Evolutionary conservation across 2,113 vertebrate species (phyloP).

Genomic region (human (Homo sapiens)): DNA sequence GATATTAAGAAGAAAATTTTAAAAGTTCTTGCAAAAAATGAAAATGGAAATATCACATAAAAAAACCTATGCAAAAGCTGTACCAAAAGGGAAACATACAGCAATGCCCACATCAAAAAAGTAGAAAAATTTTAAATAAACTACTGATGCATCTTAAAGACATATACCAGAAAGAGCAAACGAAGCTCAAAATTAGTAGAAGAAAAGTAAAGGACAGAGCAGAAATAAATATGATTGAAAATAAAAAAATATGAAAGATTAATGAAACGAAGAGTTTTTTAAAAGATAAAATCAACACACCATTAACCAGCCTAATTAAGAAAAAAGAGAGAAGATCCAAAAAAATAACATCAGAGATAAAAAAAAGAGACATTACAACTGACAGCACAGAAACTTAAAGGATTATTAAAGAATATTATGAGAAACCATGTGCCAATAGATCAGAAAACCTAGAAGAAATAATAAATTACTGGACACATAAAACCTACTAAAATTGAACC

Average conservation of each 20-base stretch:
- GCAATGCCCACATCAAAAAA: not conserved
- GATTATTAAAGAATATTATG: too few relatives aligned
- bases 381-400: too few relatives aligned
- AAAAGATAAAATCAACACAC: not conserved
- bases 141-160: not conserved
- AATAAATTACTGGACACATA: too few relatives aligned
- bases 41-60: not conserved
- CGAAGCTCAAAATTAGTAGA: not conserved
- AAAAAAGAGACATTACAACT: too few relatives aligned
- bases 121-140: not conserved
- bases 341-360: too few relatives aligned
- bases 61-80: not conserved
- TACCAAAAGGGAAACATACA: not conserved
- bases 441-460: too few relatives aligned
- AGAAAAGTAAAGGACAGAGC: not conserved
- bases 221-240: not conserved
- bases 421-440: too few relatives aligned
- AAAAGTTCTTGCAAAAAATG: not conserved
- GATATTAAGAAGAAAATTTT: not conserved
- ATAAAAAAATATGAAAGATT: not conserved
- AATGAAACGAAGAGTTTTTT: not conserved
- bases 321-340: not conserved
- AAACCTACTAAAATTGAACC: too few relatives aligned
- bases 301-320: not conserved
- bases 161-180: not conserved